phyloP scores from a whole-genome alignment of 2,888 invertebrate genomes.

The Pollenia labialis region DNA sequence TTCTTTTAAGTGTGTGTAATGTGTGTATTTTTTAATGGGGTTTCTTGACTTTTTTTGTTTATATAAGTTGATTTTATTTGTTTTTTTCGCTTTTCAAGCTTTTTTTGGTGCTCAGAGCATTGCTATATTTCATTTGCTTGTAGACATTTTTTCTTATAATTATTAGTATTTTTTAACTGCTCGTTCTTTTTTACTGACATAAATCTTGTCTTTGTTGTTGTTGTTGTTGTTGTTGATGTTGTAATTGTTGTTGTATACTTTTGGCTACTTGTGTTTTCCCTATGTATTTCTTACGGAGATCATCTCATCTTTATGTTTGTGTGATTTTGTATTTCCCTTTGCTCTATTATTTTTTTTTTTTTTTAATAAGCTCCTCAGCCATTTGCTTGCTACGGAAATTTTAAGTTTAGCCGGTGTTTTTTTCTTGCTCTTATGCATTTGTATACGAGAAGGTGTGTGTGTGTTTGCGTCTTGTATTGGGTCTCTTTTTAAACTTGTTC shows the following conservation, averaged over 20 bases:
- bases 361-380: constrained; percentile 40
- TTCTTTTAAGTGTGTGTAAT: background rate
- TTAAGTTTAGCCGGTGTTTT: constrained; percentile 61
- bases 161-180: constrained; percentile 18
- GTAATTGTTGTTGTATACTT: constrained; percentile 35
- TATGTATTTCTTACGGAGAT: constrained; percentile 54
- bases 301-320: constrained; percentile 55
- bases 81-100: constrained; percentile 32
- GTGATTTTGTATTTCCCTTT: constrained; percentile 17
- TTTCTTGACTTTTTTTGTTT: constrained; percentile 20
- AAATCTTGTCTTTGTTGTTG: background rate
- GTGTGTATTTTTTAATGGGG: background rate
- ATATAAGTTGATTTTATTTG: background rate
- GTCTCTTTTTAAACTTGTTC: constrained; percentile 40
- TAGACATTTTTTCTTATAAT: background rate
- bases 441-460: background rate
- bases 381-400: constrained; percentile 60
- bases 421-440: background rate
- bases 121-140: background rate
- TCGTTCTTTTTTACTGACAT: background rate
- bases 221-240: constrained; percentile 22
- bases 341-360: background rate
- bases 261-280: constrained; percentile 52
- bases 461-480: constrained; percentile 21
- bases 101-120: background rate